Evolutionary conservation across 1,140 invertebrate species (phyloP).

Genomic region (Orchestia grillus): DNA sequence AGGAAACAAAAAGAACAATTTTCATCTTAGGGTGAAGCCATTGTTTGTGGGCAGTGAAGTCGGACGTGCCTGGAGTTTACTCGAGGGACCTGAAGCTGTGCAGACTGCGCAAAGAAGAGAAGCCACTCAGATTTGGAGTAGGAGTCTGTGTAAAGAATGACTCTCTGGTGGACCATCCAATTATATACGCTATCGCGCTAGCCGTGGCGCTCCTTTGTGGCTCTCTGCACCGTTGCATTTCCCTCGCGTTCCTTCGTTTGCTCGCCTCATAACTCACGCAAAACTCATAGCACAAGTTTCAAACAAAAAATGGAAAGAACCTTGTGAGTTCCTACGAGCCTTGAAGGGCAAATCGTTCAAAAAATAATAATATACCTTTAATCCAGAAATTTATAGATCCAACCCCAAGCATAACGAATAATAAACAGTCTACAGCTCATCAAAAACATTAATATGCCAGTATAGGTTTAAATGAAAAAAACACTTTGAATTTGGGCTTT

Average conservation of each 20-base stretch:
- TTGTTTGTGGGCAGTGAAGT: constrained; percentile 7
- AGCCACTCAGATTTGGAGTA: constrained; percentile 44
- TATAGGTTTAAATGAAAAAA: not conserved
- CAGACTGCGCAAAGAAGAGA: constrained; percentile 21
- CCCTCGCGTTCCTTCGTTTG: not conserved
- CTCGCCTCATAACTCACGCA: constrained; percentile 3
- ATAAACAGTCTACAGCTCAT: not conserved
- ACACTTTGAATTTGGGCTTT: not conserved
- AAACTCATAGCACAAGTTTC: not conserved
- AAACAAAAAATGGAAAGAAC: constrained; percentile 1
- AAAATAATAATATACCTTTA: not conserved
- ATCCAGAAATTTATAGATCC: not conserved
- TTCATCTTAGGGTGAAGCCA: not conserved
- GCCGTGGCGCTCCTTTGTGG: not conserved
- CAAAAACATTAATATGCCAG: not conserved
- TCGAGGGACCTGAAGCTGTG: not conserved
- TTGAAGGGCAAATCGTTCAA: not conserved
- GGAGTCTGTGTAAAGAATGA: constrained; percentile 47
- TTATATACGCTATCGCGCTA: constrained; percentile 17
- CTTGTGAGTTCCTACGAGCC: not conserved
- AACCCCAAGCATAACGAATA: not conserved
- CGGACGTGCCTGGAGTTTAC: not conserved
- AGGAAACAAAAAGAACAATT: not conserved
- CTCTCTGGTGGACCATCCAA: constrained; percentile 55
- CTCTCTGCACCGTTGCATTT: not conserved